These are phyloP conservation scores for Schlechtendalia chinensis DNA, from an alignment of 1,140 invertebrate genomes.

Conservation along the genomic window DNA sequence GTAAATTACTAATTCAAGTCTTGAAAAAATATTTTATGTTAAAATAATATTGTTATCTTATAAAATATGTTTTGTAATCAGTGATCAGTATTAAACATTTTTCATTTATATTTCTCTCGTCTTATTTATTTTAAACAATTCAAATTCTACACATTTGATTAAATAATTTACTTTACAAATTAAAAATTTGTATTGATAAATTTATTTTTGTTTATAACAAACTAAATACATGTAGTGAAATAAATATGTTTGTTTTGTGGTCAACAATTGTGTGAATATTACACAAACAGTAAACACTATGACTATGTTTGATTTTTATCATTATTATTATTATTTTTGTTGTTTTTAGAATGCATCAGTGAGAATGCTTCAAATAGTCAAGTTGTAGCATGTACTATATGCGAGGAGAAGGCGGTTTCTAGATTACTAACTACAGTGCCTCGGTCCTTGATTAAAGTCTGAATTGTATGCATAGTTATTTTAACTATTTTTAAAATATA, in stretches of 20 bases:
- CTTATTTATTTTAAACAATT: too few relatives aligned
- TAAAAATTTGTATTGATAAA: background rate
- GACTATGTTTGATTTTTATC: background rate
- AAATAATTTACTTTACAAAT: too few relatives aligned
- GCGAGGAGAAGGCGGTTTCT: slow-evolving; percentile 35
- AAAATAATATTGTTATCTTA: too few relatives aligned
- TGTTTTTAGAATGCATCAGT: slow-evolving; percentile 37
- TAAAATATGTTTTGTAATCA: too few relatives aligned
- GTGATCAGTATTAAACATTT: too few relatives aligned
- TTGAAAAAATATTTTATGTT: too few relatives aligned
- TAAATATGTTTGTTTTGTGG: background rate
- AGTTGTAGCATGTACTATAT: slow-evolving; percentile 20
- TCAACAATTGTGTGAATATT: slow-evolving; percentile 8
- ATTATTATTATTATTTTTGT: background rate
- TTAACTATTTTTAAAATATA: too few relatives aligned
- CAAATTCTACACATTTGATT: too few relatives aligned
- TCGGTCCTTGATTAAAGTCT: slow-evolving; percentile 47
- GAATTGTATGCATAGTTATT: background rate
- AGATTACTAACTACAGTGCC: slow-evolving; percentile 40
- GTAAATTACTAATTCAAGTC: too few relatives aligned
- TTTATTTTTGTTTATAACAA: background rate
- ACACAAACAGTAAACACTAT: background rate
- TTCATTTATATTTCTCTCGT: too few relatives aligned
- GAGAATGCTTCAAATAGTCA: slow-evolving; percentile 11
- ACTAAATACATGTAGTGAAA: background rate